These are phyloP conservation scores for Eidolon helvum DNA, from an alignment of 2,113 vertebrate species.

Conservation along the genomic window DNA sequence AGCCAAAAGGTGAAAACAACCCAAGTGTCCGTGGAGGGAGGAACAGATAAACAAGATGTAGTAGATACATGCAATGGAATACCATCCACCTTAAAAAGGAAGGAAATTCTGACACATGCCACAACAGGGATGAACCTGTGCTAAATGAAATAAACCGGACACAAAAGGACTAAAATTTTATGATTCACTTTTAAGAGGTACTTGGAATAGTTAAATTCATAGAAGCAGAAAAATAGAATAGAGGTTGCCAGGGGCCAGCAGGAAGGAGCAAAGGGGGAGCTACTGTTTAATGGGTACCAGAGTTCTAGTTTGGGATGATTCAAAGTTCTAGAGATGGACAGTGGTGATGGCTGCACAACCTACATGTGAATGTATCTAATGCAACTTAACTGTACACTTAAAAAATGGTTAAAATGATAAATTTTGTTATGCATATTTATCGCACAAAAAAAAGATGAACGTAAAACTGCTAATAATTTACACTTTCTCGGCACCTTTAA, in stretches of 20 bases:
- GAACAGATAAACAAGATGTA: not conserved
- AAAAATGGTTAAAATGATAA: not conserved
- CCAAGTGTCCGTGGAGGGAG: not conserved
- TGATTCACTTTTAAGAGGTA: not conserved
- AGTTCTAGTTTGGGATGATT: not conserved
- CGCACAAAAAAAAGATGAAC: not conserved
- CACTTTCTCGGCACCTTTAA: not conserved
- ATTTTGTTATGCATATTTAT: not conserved
- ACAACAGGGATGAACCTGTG: not conserved
- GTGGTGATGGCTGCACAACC: rapidly evolving
- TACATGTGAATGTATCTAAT: not conserved
- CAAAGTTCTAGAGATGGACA: not conserved
- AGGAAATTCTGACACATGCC: not conserved
- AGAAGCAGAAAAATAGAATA: not conserved
- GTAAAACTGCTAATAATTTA: not conserved
- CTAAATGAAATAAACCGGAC: not conserved
- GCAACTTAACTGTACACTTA: not conserved
- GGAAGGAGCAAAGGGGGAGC: not conserved
- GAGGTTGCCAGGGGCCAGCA: not conserved
- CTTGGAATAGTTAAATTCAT: not conserved
- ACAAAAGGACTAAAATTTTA: not conserved
- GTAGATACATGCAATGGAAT: rapidly evolving
- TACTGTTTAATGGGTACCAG: not conserved
- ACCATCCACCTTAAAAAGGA: not conserved
- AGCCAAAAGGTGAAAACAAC: not conserved